A percentile compares a stretch with the other conserved stretches of the same genome.
Evolutionary conservation across 1,140 invertebrate genomes (phyloP).

Genomic region (Zaprionus camerounensis): DNA sequence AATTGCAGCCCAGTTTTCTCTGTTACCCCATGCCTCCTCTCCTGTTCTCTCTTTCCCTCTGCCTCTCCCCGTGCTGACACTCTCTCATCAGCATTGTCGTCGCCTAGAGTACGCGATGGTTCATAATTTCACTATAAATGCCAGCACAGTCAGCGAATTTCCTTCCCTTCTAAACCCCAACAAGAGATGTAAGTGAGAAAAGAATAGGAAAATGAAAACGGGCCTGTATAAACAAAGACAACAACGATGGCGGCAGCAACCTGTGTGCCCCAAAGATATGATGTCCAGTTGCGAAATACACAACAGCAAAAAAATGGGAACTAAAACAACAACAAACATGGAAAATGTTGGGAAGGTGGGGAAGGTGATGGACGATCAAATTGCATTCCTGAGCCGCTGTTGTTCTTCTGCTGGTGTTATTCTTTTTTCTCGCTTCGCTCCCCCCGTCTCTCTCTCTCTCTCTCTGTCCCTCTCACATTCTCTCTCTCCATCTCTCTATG

Average conservation of each 20-base stretch:
- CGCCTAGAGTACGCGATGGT: constrained; percentile 45
- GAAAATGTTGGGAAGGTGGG: background rate
- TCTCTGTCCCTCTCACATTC: background rate
- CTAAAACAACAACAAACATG: constrained; percentile 16
- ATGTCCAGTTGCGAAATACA: constrained; percentile 1
- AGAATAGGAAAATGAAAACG: background rate
- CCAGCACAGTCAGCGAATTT: constrained; percentile 49
- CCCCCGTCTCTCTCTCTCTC: background rate
- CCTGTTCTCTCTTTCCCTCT: background rate
- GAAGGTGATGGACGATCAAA: constrained; percentile 26
- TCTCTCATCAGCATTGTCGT: constrained; percentile 51
- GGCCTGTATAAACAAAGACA: constrained; percentile 37
- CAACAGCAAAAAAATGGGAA: background rate
- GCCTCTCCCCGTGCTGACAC: constrained; percentile 7
- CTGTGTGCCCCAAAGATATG: constrained; percentile 27
- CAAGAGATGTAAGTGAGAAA: constrained; percentile 1
- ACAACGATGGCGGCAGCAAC: constrained; percentile 26
- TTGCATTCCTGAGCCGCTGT: constrained; percentile 51
- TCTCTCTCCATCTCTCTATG: constrained; percentile 14
- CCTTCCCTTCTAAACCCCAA: constrained; percentile 23
- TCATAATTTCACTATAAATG: constrained; percentile 74
- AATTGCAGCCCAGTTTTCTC: constrained; percentile 61
- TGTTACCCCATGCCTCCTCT: constrained; percentile 12
- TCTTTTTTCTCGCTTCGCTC: background rate
- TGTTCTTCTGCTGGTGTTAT: constrained; percentile 12